phyloP scores from a whole-genome alignment of 2,113 vertebrate genomes.

The Erythrocebus patas region DNA sequence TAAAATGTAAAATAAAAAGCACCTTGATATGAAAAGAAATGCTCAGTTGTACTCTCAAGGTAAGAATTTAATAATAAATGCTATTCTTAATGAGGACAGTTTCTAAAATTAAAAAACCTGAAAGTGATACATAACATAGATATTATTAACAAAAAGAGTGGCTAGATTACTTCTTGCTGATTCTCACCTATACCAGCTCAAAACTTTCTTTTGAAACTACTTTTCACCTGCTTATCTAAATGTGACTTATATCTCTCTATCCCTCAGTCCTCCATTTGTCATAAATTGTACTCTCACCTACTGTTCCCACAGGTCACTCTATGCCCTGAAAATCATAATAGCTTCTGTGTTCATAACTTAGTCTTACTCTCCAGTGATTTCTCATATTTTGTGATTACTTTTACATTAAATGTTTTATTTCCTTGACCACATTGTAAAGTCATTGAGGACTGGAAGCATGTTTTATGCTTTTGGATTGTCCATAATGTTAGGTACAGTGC shows the following conservation, averaged over 20 bases:
- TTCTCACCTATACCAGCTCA: background rate
- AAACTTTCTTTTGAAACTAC: background rate
- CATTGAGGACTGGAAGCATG: background rate
- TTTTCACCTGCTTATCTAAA: background rate
- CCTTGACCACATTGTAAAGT: background rate
- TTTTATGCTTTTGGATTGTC: background rate
- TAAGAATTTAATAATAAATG: background rate
- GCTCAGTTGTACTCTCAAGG: background rate
- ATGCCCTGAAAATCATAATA: background rate
- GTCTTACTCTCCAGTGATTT: background rate
- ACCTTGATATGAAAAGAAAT: background rate
- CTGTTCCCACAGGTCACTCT: background rate
- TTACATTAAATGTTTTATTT: background rate
- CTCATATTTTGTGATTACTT: background rate
- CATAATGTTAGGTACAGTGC: background rate
- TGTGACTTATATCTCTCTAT: background rate
- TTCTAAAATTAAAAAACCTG: background rate
- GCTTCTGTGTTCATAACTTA: background rate
- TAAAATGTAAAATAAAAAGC: background rate
- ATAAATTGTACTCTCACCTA: background rate
- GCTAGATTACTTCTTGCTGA: background rate
- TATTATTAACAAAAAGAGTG: background rate
- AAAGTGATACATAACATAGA: background rate
- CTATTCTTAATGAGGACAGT: background rate
- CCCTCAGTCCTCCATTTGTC: background rate